Percentiles rank a stretch among this genome's conserved stretches.
These are phyloP conservation scores for Odontomachus brunneus DNA, from an alignment of 1,140 invertebrate genomes.

Conservation along the genomic window DNA sequence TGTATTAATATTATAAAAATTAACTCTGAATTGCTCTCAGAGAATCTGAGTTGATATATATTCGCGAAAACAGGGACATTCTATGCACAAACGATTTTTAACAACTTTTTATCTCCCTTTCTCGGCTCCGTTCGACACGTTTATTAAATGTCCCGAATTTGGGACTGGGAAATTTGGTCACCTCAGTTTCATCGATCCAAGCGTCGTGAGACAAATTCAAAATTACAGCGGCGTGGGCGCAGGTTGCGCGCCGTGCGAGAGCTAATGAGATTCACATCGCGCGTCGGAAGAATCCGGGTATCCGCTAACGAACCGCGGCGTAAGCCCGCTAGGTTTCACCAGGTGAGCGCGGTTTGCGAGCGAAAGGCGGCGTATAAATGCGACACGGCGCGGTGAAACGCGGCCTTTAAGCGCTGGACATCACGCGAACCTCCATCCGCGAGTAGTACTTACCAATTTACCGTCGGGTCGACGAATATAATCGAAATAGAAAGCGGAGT, in stretches of 20 bases:
- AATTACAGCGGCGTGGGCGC: neutral
- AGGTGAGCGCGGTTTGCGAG: neutral
- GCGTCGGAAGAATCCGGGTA: neutral
- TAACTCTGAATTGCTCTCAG: too few species aligned
- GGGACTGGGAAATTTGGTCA: too few species aligned
- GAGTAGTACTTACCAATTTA: too few species aligned
- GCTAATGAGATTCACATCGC: neutral
- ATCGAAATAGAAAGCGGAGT: neutral
- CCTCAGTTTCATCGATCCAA: neutral
- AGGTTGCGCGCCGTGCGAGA: neutral
- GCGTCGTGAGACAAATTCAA: neutral
- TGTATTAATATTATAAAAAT: too few species aligned
- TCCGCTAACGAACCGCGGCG: neutral
- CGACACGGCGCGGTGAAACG: neutral
- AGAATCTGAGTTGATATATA: too few species aligned
- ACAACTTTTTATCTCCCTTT: too few species aligned
- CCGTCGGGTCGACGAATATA: neutral
- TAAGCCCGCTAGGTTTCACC: neutral
- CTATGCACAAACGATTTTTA: too few species aligned
- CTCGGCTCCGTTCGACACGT: too few species aligned
- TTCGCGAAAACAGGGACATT: too few species aligned
- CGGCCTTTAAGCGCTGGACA: neutral
- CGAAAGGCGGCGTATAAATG: constrained; percentile 1
- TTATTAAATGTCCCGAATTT: too few species aligned
- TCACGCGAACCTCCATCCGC: too few species aligned